Base-by-base conservation (phyloP, 1,140 invertebrate genomes). In the Pantala flavescens region DNA sequence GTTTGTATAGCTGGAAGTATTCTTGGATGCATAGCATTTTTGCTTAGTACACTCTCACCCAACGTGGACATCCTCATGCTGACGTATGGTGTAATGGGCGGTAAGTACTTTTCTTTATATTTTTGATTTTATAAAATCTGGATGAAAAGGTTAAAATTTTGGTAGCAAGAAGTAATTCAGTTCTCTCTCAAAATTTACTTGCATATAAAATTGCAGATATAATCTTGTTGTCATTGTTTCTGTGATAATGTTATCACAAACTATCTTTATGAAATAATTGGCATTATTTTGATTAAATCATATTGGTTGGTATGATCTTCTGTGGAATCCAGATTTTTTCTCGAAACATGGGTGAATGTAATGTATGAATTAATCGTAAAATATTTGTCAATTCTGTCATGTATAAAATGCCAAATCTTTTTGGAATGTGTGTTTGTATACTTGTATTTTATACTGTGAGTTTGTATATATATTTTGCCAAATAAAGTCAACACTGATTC, bases 21-120 rank as follows among this genome's bases (percentile, higher is more conserved):
- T 24, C 87, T 98, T 55, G 91, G 93, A 24, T 88, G 92, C 28
- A 79, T 87, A 0, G 95, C 94, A n/a, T 98, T 99, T 82, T 88
- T 94, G 21, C 84, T 97, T 14, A 93, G 93, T 77, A 93, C 90
- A n/a, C 90, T 95, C 80, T 93, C 94, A 77, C 89, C 89, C 21
- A 92, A 90, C 76, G 90, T 97, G 75, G 90, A 91, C 79, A 88
- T 95, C 81, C 89, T 99, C 73, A 98, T 98, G 91, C 77, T 98
- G 43, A 93, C 93, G 3, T 99, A 98, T 80, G 97, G 97, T 71
- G 85, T 98, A 42, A 84, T 98, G 79, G 96, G 95, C 85, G 96
- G 94, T 94, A 82, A 86, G 82, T 79, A 63, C 28, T 76, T 76
- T 63, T 75, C 43, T 70, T 43, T 70, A 36, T 28, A 73, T 75